Base-by-base conservation (phyloP, 2,888 invertebrate species). In the Sipha maydis region DNA sequence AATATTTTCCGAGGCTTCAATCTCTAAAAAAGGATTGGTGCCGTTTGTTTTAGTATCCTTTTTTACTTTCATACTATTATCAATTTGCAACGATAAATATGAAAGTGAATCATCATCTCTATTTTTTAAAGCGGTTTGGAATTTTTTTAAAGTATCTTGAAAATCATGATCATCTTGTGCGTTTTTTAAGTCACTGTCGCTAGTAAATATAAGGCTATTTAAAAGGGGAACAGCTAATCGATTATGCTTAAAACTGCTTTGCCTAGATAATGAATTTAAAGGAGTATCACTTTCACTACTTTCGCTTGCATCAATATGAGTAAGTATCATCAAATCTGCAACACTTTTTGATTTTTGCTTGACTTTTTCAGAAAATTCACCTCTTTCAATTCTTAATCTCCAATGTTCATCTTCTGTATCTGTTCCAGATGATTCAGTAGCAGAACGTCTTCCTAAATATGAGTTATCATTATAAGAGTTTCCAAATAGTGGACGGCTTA, bases 321-420 rank as follows among this genome's bases (percentile, higher is more conserved):
- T 95, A 75, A 95, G 91, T 67, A 94, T 92, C 94, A 95, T 94
- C 48, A 95, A 92, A 92, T 95, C 95, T 17, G 95, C 94, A 0
- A 95, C 94, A 82, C 94, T 95, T 91, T 94, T 93, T 0, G 95
- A 95, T 91, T 95, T 95, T 90, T 94, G 93, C 90, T 94, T 93
- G 0, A 95, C 94, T 91, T 94, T 94, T 91, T 94, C 94, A 0
- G 94, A 93, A 89, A 92, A 91, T 83, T 91, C 91, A 3, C 91
- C 91, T 71, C 93, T 92, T 91, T 94, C 94, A 56, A 94, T 93
- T 90, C 94, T 92, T 77, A 92, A 93, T 75, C 93, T 92, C 94
- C 94, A 94, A 89, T 93, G 93, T 90, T 94, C 94, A 90, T 94
- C 94, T 91, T 94, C 94, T 0, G 94, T 94, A 91, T 94, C 94